These are phyloP conservation scores for Stichopus horrens DNA, from an alignment of 53 echinoderm and acorn worm species.

Conservation along the genomic window DNA sequence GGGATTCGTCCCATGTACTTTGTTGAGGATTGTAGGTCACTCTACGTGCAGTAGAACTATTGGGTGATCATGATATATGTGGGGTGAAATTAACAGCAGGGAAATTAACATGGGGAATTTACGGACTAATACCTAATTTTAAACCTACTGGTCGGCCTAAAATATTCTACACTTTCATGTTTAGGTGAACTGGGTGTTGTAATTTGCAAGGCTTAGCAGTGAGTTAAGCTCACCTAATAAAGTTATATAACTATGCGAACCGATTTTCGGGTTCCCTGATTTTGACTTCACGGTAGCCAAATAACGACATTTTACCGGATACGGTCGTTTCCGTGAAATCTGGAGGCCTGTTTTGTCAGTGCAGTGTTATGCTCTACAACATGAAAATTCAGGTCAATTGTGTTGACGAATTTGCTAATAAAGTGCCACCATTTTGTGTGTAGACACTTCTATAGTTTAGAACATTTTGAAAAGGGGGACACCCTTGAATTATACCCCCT, in stretches of 20 bases:
- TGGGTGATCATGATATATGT: no score
- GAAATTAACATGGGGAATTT: neutral
- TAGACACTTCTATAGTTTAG: no score
- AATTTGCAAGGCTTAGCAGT: no score
- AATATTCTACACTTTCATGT: slow-evolving; percentile 5
- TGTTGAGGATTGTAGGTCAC: no score
- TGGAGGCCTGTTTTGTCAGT: neutral
- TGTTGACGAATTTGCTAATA: no score
- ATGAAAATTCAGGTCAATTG: no score
- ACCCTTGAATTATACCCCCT: no score
- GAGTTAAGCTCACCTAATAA: neutral
- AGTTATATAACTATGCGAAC: slow-evolving; percentile 9
- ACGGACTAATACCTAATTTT: neutral
- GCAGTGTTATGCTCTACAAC: no score
- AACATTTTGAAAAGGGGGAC: no score
- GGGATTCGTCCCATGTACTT: no score
- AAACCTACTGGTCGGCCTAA: neutral
- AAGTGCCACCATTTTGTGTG: no score
- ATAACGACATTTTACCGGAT: neutral
- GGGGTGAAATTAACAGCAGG: neutral
- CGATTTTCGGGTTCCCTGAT: slow-evolving; percentile 9
- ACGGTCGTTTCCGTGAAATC: slow-evolving; percentile 14
- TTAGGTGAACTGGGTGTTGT: neutral
- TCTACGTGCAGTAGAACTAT: no score
- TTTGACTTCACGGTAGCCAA: slow-evolving; percentile 5